phyloP scores from a whole-genome alignment of 2,113 vertebrate genomes.

The Saimiri boliviensis region DNA sequence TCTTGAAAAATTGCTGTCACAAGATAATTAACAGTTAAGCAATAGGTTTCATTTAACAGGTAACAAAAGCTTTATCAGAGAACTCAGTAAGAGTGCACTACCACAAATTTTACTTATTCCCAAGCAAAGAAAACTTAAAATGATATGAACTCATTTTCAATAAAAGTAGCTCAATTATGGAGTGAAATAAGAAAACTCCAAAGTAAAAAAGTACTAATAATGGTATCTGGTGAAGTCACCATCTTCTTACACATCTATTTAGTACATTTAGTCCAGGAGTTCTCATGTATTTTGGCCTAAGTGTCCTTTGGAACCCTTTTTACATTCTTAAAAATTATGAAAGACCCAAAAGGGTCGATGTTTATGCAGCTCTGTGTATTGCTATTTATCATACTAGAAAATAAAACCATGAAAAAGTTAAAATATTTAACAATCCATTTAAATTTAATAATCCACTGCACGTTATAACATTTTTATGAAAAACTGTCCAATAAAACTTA shows the following conservation, averaged over 20 bases:
- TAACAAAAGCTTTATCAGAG: constrained; percentile 57
- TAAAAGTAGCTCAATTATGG: neutral
- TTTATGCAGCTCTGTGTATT: no score
- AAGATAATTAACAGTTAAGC: constrained; percentile 47
- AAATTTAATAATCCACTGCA: neutral
- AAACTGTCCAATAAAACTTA: constrained; percentile 17
- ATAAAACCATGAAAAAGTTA: neutral
- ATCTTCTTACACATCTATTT: constrained; percentile 1
- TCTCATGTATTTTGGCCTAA: constrained; percentile 6
- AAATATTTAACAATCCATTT: neutral
- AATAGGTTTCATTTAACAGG: constrained; percentile 37
- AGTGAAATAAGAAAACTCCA: neutral
- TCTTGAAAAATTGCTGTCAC: constrained; percentile 8
- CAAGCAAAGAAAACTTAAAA: constrained; percentile 44
- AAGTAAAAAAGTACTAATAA: constrained; percentile 33
- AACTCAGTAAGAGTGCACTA: constrained; percentile 15
- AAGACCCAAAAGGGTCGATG: no score
- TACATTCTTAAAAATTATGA: neutral
- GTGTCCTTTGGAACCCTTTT: neutral
- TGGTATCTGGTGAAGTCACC: neutral
- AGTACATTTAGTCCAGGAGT: neutral
- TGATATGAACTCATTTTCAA: neutral
- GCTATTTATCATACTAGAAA: no score
- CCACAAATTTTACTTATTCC: constrained; percentile 24
- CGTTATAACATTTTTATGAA: neutral